Percentiles rank a stretch among this genome's conserved stretches.
These are phyloP conservation scores for Aquatica leii DNA, from an alignment of 2,888 invertebrate genomes.

Conservation along the genomic window DNA sequence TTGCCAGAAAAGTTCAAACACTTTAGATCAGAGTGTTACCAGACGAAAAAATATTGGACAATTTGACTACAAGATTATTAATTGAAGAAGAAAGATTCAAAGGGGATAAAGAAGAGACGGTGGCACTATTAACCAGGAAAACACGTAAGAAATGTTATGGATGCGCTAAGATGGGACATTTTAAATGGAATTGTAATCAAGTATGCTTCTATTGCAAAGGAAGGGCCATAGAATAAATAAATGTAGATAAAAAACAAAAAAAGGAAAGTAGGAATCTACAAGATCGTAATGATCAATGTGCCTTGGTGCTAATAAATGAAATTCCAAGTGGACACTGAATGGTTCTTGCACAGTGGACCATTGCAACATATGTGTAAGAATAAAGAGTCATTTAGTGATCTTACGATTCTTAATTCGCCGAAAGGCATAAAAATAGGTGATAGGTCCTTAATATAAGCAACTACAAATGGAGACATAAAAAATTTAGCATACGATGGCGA, in stretches of 20 bases:
- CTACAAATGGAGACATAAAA: not conserved
- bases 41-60: not conserved
- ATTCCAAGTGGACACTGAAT: not conserved
- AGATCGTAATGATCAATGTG: not conserved
- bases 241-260: not conserved
- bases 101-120: not conserved
- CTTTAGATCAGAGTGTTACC: not conserved
- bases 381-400: not conserved
- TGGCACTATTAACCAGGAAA: not conserved
- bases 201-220: not conserved
- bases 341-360: not conserved
- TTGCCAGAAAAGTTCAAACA: too few relatives aligned
- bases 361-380: too few relatives aligned
- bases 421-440: not conserved
- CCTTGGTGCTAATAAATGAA: not conserved
- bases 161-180: not conserved
- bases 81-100: not conserved
- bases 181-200: not conserved
- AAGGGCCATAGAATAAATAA: not conserved
- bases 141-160: not conserved
- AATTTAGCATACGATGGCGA: not conserved
- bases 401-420: not conserved
- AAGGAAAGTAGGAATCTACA: not conserved
- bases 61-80: not conserved
- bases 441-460: too few relatives aligned